Evolutionary conservation across 1,140 invertebrate genomes (phyloP).

Genomic region (Lordiphosa collinella): DNA sequence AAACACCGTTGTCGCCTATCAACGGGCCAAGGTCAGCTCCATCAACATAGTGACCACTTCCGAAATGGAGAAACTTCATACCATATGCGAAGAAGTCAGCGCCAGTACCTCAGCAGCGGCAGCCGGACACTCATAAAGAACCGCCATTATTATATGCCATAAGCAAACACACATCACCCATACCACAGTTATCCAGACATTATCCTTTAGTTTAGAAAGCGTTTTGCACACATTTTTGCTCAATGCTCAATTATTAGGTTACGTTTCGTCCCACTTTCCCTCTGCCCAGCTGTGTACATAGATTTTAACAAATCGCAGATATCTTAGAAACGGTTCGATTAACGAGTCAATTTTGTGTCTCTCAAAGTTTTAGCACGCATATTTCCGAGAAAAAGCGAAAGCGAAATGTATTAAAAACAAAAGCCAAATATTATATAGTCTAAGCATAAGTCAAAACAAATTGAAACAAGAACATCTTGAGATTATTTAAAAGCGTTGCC

Average conservation of each 20-base stretch:
- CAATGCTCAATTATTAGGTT: slow-evolving; percentile 55
- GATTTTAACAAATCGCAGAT: slow-evolving; percentile 36
- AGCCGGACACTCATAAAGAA: slow-evolving; percentile 38
- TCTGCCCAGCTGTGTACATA: slow-evolving; percentile 50
- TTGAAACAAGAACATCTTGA: slow-evolving; percentile 45
- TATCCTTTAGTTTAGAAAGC: slow-evolving; percentile 39
- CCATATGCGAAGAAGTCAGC: slow-evolving; percentile 75
- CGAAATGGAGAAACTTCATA: slow-evolving; percentile 76
- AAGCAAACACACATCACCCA: slow-evolving; percentile 22
- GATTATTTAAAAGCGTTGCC: slow-evolving; percentile 65
- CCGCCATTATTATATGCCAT: slow-evolving; percentile 9
- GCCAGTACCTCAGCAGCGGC: slow-evolving; percentile 54
- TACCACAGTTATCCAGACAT: slow-evolving; percentile 39
- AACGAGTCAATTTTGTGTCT: slow-evolving; percentile 65
- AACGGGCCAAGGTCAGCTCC: slow-evolving; percentile 92
- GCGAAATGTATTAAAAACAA: slow-evolving; percentile 55
- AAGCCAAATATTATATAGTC: slow-evolving; percentile 74
- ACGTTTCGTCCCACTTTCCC: slow-evolving; percentile 10
- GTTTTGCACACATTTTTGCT: slow-evolving; percentile 64
- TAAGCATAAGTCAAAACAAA: slow-evolving; percentile 57
- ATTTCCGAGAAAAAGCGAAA: slow-evolving; percentile 34
- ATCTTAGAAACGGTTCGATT: slow-evolving; percentile 47
- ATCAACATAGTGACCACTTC: slow-evolving; percentile 86
- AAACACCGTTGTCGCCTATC: slow-evolving; percentile 92
- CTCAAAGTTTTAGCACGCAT: slow-evolving; percentile 54